A percentile compares a stretch with the other conserved stretches of the same genome.
phyloP scores from a whole-genome alignment of 2,113 vertebrate genomes.

The Pagrus major region DNA sequence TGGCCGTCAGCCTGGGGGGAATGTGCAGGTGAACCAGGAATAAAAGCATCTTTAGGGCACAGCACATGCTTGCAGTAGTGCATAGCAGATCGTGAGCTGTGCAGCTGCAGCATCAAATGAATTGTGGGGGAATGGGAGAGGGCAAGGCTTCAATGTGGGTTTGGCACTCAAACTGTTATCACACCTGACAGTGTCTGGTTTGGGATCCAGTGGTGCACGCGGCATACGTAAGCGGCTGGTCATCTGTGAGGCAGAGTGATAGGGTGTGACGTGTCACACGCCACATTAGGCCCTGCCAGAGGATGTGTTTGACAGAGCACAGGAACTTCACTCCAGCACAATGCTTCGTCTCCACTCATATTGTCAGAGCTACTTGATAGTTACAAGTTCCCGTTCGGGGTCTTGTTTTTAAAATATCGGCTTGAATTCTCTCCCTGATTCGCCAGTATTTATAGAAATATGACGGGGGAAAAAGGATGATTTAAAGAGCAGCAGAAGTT shows the following conservation, averaged over 20 bases:
- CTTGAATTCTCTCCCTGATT: constrained; percentile 11
- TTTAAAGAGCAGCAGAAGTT: neutral
- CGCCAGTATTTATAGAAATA: neutral
- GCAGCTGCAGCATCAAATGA: constrained; percentile 54
- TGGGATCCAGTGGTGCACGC: constrained; percentile 75
- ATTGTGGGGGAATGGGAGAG: constrained; percentile 58
- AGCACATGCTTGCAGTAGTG: constrained; percentile 42
- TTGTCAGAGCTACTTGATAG: constrained; percentile 52
- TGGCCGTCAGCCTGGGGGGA: constrained; percentile 53
- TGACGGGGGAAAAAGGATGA: too few relatives aligned
- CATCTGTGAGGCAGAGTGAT: constrained; percentile 78
- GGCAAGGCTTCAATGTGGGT: constrained; percentile 78
- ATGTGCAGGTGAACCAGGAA: constrained; percentile 70
- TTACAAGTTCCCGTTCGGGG: constrained; percentile 16
- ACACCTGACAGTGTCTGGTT: constrained; percentile 84
- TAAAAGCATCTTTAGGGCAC: constrained; percentile 66
- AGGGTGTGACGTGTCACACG: constrained; percentile 77
- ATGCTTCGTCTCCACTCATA: constrained; percentile 45
- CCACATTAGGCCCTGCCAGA: constrained; percentile 68
- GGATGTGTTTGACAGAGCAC: constrained; percentile 73
- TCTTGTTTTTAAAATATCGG: constrained; percentile 13
- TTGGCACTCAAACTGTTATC: constrained; percentile 78
- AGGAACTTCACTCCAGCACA: constrained; percentile 58
- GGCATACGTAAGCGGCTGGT: constrained; percentile 78
- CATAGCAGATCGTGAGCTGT: constrained; percentile 50